Base-by-base conservation (phyloP, 2,888 invertebrate genomes). In the Rhopalosiphum nymphaeae region DNA sequence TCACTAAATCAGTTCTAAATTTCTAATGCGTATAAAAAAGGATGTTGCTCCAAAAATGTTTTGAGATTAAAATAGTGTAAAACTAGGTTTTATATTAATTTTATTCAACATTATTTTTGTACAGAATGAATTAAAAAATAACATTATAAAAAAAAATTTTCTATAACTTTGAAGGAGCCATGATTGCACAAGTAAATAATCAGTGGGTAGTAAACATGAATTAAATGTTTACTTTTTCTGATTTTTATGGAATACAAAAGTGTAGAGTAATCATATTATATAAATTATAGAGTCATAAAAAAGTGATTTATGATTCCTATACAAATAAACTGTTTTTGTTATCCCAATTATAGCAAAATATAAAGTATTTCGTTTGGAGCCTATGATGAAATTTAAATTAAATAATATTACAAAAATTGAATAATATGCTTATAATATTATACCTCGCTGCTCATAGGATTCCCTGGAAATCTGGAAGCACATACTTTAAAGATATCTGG, bases 401-500 rank as follows among this genome's bases (percentile, higher is more conserved):
- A n/a, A n/a, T n/a, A n/a, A 67, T 5, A 0, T 36, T 5, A 5
- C 16, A 53, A 46, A 46, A 46, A 46, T 46, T 0, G 7, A 7
- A 16, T 5, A 16, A 16, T 36, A n/a, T 36, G 16, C 16, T 67
- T n/a, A 78, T 78, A 46, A 46, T 36, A 36, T 21, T 67, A 53
- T 96, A 97, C 97, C 96, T 97, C 96, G 94, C 96, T 96, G 21
- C 97, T 97, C 21, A 96, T 95, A 9, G 98, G 97, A 95, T 97
- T 96, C 95, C 97, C 97, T 0, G 96, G 96, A 96, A 99, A 99
- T 95, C 98, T 96, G 1, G 96, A 96, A 0, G 98, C 98, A 93
- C 98, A 97, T 0, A 98, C 97, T 36, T 98, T 96, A 95, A 98
- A 99, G 95, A 98, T 98, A 95, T 99, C 98, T 0, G 99, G 99